Evolutionary conservation across 2,888 invertebrate species (phyloP), one percentile per base, ranked within the genome.

Genomic region (Halocaridina rubra): DNA sequence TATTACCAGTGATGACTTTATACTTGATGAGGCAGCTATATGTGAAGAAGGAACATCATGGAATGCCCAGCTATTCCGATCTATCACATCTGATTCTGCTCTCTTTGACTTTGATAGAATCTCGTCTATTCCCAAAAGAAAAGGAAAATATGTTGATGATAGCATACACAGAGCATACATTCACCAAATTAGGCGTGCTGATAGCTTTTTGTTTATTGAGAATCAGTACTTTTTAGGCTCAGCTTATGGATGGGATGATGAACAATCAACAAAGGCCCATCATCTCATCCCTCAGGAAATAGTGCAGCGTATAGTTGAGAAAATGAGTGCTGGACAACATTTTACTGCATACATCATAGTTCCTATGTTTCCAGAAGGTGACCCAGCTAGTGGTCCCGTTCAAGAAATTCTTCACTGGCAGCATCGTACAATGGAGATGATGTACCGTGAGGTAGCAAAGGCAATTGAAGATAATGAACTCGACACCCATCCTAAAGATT

Each of bases 381-480:
- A 88, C 72, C 88, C 88, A n/a, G 33, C 85, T 64, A 84, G 86
- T 57, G 84, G 74, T 10, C 85, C 88, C 24, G 88, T 86, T 10
- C 88, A 88, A 32, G 88, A 88, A 72, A 88, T 88, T 39, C 80
- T 88, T 3, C 86, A 85, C 76, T 88, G 88, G 88, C 88, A 88
- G 71, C 87, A 87, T 59, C 85, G 88, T 27, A 88, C 88, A 19
- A 88, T 88, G 88, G 72, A 86, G 24, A 88, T 88, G 86, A 88
- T 88, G 88, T 88, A 88, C 72, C 67, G 61, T 46, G n/a, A 53
- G 4, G 87, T 88, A 32, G 80, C 86, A 16, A 67, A 74, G 27
- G 88, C 87, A 30, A 86, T 88, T 71, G 81, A 88, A 79, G 87
- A 69, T 8, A 72, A 80, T 39, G 87, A 81, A 57, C 53, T 87